These are phyloP conservation scores for Apodemia zela DNA, from an alignment of 2,888 invertebrate species.

Conservation along the genomic window DNA sequence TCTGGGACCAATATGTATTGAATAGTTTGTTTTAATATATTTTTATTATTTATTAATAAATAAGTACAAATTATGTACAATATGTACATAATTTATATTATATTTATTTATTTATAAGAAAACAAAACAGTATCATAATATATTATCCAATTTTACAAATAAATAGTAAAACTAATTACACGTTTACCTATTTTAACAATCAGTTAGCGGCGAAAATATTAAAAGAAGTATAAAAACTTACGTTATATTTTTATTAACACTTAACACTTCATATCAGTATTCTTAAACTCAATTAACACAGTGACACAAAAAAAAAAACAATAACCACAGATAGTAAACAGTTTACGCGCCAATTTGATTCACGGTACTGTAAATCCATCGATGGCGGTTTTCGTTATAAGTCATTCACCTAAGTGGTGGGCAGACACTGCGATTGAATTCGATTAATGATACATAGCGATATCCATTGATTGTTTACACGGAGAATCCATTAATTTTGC, in stretches of 20 bases:
- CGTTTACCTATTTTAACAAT: too few species aligned
- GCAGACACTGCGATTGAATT: background rate
- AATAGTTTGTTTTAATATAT: too few species aligned
- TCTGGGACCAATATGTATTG: too few species aligned
- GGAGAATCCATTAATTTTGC: too few species aligned
- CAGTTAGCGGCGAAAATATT: background rate
- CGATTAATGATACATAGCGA: background rate
- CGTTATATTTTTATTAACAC: background rate
- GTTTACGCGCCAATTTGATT: conserved; percentile 21
- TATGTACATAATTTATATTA: too few species aligned
- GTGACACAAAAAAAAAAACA: conserved; percentile 14
- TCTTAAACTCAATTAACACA: conserved; percentile 10
- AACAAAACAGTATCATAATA: too few species aligned
- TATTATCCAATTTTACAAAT: too few species aligned
- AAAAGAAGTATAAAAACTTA: conserved; percentile 15
- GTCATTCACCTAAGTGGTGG: conserved; percentile 18
- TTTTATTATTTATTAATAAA: too few species aligned
- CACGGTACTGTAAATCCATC: conserved; percentile 12
- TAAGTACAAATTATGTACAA: too few species aligned
- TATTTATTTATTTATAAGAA: too few species aligned
- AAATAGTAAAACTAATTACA: too few species aligned
- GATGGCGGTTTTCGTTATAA: conserved; percentile 20
- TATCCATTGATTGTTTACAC: conserved; percentile 8
- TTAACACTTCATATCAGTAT: background rate
- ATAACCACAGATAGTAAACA: conserved; percentile 11